phyloP scores from a whole-genome alignment of 2,113 vertebrate species.

The Galemys pyrenaicus region DNA sequence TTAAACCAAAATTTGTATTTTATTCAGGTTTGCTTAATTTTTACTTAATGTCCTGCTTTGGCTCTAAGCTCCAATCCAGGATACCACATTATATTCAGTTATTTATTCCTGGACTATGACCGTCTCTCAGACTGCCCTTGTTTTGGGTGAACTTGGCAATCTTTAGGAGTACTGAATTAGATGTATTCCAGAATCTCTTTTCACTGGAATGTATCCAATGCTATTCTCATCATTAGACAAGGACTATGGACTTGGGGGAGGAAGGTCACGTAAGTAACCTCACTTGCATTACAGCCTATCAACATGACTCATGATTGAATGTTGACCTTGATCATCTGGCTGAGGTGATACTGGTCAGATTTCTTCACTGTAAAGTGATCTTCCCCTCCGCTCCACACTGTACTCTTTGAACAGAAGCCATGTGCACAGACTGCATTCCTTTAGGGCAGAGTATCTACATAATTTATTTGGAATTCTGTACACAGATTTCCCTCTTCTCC shows the following conservation, averaged over 20 bases:
- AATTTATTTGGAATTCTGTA: conserved; percentile 6
- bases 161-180: neutral
- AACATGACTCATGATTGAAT: neutral
- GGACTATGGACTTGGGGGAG: neutral
- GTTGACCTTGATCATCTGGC: neutral
- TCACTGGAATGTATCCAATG: neutral
- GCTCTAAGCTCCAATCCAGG: neutral
- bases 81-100: neutral
- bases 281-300: neutral
- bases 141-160: neutral
- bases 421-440: neutral
- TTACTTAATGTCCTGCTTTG: neutral
- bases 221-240: neutral
- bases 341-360: neutral
- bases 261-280: neutral
- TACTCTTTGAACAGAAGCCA: neutral
- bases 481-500: neutral
- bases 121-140: neutral
- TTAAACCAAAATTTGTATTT: neutral
- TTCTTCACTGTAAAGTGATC: neutral
- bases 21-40: neutral
- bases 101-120: neutral
- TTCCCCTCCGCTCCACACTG: neutral
- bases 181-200: neutral
- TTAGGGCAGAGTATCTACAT: neutral